phyloP scores from a whole-genome alignment of 2,888 invertebrate genomes.

The Timema podura region DNA sequence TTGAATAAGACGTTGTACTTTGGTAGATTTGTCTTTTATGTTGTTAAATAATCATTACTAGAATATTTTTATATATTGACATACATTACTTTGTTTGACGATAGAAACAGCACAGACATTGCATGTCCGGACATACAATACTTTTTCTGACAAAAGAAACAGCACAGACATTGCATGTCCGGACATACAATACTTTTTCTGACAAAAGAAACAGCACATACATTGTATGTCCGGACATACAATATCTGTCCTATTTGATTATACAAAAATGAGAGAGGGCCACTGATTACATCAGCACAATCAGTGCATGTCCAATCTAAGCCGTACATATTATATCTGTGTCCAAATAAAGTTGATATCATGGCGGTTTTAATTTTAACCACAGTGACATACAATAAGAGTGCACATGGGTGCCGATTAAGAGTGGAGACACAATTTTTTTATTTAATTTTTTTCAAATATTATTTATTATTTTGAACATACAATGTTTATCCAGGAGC shows the following conservation, averaged over 20 bases:
- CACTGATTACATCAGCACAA: background rate
- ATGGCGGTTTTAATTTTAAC: too few species aligned
- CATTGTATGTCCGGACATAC: conserved; percentile 8
- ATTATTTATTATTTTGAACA: background rate
- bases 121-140: too few species aligned
- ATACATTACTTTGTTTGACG: too few species aligned
- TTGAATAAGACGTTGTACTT: too few species aligned
- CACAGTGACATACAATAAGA: conserved; percentile 4
- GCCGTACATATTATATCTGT: conserved; percentile 1
- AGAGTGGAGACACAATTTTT: conserved; percentile 1
- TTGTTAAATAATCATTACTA: too few species aligned
- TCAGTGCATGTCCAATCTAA: conserved; percentile 4
- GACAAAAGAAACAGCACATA: background rate
- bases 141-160: too few species aligned
- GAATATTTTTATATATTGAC: too few species aligned
- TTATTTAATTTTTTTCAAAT: background rate
- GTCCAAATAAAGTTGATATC: background rate
- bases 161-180: too few species aligned
- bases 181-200: too few species aligned
- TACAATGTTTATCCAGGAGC: conserved; percentile 1
- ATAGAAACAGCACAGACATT: too few species aligned
- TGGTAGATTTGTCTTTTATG: too few species aligned
- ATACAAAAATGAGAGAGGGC: background rate
- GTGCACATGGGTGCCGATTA: background rate
- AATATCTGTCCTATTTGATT: conserved; percentile 8